These are phyloP conservation scores for Balaenoptera acutorostrata DNA, from an alignment of 2,113 vertebrate genomes.

Conservation along the genomic window DNA sequence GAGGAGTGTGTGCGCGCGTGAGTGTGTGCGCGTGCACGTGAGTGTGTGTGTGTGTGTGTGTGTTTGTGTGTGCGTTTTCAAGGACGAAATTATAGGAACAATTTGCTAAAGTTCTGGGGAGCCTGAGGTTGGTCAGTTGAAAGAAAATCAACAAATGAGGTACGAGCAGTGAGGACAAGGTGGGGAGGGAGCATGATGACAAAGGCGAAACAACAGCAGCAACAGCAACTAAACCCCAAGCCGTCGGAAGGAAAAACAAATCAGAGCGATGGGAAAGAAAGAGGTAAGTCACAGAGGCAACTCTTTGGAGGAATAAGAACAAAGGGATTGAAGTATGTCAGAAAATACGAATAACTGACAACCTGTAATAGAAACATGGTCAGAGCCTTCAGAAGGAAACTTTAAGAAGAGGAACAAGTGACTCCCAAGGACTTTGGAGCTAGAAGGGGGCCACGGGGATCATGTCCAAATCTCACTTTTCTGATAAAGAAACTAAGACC, in stretches of 20 bases:
- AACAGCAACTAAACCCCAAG: neutral
- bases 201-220: neutral
- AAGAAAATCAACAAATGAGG: neutral
- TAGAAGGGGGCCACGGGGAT: neutral
- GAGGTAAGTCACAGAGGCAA: neutral
- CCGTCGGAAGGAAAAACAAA: neutral
- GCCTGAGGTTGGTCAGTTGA: neutral
- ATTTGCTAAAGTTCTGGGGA: constrained; percentile 25
- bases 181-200: neutral
- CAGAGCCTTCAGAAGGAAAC: neutral
- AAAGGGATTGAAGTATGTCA: neutral
- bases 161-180: neutral
- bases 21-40: neutral
- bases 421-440: neutral
- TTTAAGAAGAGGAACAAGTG: neutral
- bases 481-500: neutral
- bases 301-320: neutral
- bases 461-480: constrained; percentile 20
- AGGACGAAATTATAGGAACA: neutral
- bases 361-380: neutral
- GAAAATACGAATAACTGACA: neutral
- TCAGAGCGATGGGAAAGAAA: neutral
- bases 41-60: neutral
- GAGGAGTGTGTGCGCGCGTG: neutral
- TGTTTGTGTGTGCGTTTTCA: neutral